phyloP scores from a whole-genome alignment of 2,113 vertebrate genomes.

The Mobula hypostoma region DNA sequence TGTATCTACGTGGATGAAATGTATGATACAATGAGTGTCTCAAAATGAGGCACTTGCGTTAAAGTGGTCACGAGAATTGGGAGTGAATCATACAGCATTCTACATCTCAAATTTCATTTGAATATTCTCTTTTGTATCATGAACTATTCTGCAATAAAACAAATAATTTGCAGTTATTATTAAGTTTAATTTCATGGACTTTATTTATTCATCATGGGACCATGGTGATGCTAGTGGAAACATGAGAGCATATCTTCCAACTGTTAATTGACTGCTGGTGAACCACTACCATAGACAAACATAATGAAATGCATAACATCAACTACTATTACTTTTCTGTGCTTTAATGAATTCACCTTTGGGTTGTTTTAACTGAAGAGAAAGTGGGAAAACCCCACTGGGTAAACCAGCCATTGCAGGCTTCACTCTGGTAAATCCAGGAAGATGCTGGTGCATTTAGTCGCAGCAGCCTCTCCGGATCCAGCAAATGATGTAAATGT shows the following conservation, averaged over 20 bases:
- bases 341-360: too few species aligned
- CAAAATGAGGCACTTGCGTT: neutral
- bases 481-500: too few species aligned
- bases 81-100: neutral
- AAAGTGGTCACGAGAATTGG: neutral
- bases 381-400: too few species aligned
- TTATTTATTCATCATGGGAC: neutral
- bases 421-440: too few species aligned
- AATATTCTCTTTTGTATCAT: neutral
- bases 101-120: neutral
- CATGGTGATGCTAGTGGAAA: neutral
- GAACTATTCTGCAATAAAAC: neutral
- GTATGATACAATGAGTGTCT: slow-evolving; percentile 1
- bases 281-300: too few species aligned
- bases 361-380: too few species aligned
- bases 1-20: neutral
- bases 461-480: too few species aligned
- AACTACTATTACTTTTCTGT: too few species aligned
- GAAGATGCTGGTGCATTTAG: too few species aligned
- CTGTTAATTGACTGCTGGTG: too few species aligned
- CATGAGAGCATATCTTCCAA: neutral
- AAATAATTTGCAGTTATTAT: neutral
- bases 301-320: too few species aligned
- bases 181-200: neutral
- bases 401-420: too few species aligned